These are phyloP conservation scores for Haliclona indistincta DNA, from an alignment of 37 sponge, comb jelly and placozoan genomes.

Conservation along the genomic window DNA sequence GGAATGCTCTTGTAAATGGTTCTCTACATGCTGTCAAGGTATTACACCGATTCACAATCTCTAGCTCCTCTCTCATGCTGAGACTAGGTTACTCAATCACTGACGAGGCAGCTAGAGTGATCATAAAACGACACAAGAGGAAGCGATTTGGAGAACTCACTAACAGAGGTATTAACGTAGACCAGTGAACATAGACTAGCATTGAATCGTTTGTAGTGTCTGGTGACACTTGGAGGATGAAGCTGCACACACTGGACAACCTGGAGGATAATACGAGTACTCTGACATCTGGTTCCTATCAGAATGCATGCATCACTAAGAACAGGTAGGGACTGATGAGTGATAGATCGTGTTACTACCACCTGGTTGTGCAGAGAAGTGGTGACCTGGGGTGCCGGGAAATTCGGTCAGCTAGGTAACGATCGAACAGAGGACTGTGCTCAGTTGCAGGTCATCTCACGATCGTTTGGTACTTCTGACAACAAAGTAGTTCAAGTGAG, in stretches of 20 bases:
- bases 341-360: too few relatives aligned
- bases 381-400: constrained; percentile 71
- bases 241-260: constrained; percentile 27
- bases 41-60: background rate
- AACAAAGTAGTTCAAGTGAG: constrained; percentile 46
- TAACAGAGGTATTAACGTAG: constrained; percentile 37
- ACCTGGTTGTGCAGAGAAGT: constrained; percentile 6
- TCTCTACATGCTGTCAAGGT: constrained; percentile 48
- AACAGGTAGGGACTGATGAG: constrained; percentile 14
- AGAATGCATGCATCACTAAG: constrained; percentile 10
- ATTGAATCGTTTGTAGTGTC: constrained; percentile 1
- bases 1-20: constrained; percentile 54
- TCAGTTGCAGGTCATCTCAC: constrained; percentile 24
- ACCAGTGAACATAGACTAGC: background rate
- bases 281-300: constrained; percentile 52
- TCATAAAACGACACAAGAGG: constrained; percentile 25
- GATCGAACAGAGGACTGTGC: constrained; percentile 43
- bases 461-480: constrained; percentile 22
- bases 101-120: constrained; percentile 68
- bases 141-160: constrained; percentile 37
- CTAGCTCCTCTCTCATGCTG: background rate
- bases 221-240: constrained; percentile 40
- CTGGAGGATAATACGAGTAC: background rate
- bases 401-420: constrained; percentile 73
- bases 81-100: constrained; percentile 41